Evolutionary conservation across 2,888 invertebrate genomes (phyloP), one percentile per base, ranked within the genome.

Genomic region (Sympetrum striolatum): DNA sequence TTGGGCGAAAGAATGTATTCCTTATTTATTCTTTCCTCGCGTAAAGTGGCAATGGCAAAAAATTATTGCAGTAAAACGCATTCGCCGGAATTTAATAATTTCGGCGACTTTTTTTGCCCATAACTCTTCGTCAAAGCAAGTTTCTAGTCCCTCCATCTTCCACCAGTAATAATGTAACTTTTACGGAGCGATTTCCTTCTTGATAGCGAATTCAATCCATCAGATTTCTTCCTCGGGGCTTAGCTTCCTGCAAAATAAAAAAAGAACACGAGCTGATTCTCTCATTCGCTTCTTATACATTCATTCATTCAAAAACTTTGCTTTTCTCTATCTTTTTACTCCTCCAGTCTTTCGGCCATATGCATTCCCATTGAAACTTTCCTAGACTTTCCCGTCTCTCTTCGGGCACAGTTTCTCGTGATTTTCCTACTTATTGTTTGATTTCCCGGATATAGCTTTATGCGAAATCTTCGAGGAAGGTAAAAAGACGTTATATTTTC

Each of bases 251-350:
- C 86, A 37, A 64, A 60, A 35, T 37, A 64, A 64, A 86, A 35
- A 37, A n/a, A n/a, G n/a, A n/a, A 37, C 60, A 31, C 86, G n/a
- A 86, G 73, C 60, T 37, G 58, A 39, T 64, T 60, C 60, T 39
- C 73, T 73, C 25, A 25, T 31, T 73, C 31, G n/a, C 64, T n/a
- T 64, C 22, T n/a, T 64, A 64, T n/a, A 25, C 58, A 60, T 82
- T 86, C 60, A 86, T 37, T 86, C 86, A 86, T 86, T 86, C 64
- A 60, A n/a, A n/a, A 60, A 37, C 12, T 64, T 60, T 60, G 60
- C 64, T 37, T 64, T 86, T 60, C 31, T 64, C 58, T 22, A 31
- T 6, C 35, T 22, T 15, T n/a, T 22, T n/a, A 37, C 37, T 35
- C 53, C 5, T 15, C 35, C 35, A 22, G 53, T 58, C 58, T 48